Conservation (phyloP, 1,140 invertebrate species). For the Metaphire vulgaris region DNA sequence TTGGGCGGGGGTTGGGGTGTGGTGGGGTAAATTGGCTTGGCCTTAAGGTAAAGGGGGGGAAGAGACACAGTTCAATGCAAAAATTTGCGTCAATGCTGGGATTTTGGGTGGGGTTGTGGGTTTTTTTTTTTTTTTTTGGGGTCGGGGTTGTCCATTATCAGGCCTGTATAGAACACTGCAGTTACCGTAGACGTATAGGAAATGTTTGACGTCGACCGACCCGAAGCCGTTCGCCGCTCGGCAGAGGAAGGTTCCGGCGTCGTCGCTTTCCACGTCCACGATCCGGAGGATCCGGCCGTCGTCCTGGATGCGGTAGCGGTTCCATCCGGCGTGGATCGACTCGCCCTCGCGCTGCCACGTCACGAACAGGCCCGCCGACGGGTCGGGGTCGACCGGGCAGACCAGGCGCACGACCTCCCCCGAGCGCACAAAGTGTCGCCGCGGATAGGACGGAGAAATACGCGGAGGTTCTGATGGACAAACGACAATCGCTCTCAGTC, state of each 20-base stretch:
- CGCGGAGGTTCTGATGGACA: slow-evolving; percentile 9
- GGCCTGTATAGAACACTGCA: slow-evolving; percentile 1
- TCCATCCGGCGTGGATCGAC: slow-evolving; percentile 57
- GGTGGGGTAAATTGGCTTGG: too few relatives aligned
- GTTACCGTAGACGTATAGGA: slow-evolving; percentile 24
- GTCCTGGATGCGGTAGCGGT: slow-evolving; percentile 35
- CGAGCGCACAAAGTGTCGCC: slow-evolving; percentile 34
- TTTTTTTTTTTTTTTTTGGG: too few relatives aligned
- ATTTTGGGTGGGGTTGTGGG: too few relatives aligned
- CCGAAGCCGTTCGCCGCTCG: slow-evolving; percentile 52
- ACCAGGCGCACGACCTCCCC: slow-evolving; percentile 42
- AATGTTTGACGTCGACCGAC: slow-evolving; percentile 38
- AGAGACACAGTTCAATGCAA: too few relatives aligned
- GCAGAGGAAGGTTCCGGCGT: slow-evolving; percentile 48
- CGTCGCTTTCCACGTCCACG: slow-evolving; percentile 40
- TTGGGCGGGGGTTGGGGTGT: too few relatives aligned
- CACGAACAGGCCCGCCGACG: slow-evolving; percentile 21
- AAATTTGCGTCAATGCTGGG: too few relatives aligned
- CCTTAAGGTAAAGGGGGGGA: too few relatives aligned
- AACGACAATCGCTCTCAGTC: too few relatives aligned
- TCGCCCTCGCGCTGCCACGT: slow-evolving; percentile 50
- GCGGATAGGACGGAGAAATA: not conserved
- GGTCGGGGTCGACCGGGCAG: slow-evolving; percentile 44
- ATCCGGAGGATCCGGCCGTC: slow-evolving; percentile 40
- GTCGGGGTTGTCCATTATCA: too few relatives aligned